Evolutionary conservation across 2,797 vertebrate species (phyloP).

Genomic region (Takifugu ocellatus): DNA sequence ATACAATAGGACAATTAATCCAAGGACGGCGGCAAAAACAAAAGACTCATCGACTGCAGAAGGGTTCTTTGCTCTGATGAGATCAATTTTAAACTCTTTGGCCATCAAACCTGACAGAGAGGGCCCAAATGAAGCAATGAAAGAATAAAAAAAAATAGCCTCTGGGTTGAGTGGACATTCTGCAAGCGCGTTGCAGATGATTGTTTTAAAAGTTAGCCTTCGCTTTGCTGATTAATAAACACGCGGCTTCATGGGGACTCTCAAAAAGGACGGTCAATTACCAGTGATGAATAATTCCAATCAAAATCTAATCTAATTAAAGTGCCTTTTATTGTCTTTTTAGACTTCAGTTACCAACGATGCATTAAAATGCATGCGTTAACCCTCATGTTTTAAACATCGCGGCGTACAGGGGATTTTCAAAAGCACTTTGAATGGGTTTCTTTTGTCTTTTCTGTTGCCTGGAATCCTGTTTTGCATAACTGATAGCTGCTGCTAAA

Average conservation of each 20-base stretch:
- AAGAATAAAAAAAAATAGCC: not conserved
- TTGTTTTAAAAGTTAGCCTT: conserved; percentile 81
- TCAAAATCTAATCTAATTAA: conserved; percentile 89
- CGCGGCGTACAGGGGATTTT: conserved; percentile 66
- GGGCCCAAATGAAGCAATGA: conserved; percentile 3
- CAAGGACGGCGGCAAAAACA: too few relatives aligned
- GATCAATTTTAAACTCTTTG: too few relatives aligned
- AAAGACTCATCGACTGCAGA: too few relatives aligned
- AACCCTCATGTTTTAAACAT: conserved; percentile 80
- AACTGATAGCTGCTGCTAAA: conserved; percentile 54
- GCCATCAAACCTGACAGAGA: too few relatives aligned
- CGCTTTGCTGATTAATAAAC: conserved; percentile 84
- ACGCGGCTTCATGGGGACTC: conserved; percentile 78
- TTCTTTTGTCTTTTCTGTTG: conserved; percentile 28
- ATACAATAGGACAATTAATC: too few relatives aligned
- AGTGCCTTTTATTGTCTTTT: conserved; percentile 85
- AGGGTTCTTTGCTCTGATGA: too few relatives aligned
- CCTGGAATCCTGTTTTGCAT: conserved; percentile 63
- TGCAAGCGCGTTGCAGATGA: conserved; percentile 51
- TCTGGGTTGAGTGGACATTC: conserved; percentile 9
- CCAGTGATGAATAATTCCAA: conserved; percentile 86
- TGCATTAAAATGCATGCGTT: conserved; percentile 87
- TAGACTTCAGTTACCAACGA: conserved; percentile 80
- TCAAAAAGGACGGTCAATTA: conserved; percentile 80
- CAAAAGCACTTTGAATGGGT: conserved; percentile 69